These are phyloP conservation scores for Trichomycterus rosablanca DNA, from an alignment of 2,113 vertebrate genomes.

Conservation along the genomic window DNA sequence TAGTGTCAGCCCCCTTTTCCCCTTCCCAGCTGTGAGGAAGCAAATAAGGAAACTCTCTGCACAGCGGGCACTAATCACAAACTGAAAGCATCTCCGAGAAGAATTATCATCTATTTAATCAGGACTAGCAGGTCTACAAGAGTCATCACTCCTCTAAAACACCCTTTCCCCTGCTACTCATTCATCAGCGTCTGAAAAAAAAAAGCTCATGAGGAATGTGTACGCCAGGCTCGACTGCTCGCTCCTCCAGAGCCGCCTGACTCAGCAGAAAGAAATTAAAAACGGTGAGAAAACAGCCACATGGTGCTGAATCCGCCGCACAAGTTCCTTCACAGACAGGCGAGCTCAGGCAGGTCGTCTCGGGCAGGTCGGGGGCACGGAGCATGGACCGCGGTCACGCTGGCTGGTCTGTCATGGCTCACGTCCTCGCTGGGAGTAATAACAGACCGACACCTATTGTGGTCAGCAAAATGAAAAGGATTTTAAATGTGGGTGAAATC, in stretches of 20 bases:
- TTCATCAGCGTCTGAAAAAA: conserved; percentile 14
- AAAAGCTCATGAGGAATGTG: conserved; percentile 7
- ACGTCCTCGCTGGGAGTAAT: too few species aligned
- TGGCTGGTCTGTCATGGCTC: too few species aligned
- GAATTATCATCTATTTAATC: conserved; percentile 5
- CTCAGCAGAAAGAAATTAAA: conserved; percentile 38
- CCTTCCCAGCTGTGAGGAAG: neutral
- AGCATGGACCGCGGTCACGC: too few species aligned
- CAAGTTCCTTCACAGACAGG: conserved; percentile 5
- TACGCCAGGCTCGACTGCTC: neutral
- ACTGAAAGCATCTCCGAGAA: conserved; percentile 1
- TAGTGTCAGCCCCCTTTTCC: neutral
- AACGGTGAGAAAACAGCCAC: conserved; percentile 21
- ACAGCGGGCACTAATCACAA: conserved; percentile 13
- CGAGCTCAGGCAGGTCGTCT: too few species aligned
- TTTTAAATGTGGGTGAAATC: too few species aligned
- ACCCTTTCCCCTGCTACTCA: neutral
- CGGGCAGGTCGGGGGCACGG: too few species aligned
- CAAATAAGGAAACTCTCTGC: neutral
- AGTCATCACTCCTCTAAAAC: conserved; percentile 1
- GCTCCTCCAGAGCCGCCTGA: conserved; percentile 24
- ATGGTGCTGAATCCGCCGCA: conserved; percentile 13
- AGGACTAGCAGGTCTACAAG: neutral
- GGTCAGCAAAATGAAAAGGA: too few species aligned
- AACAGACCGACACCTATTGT: too few species aligned